Evolutionary conservation across 2,797 vertebrate genomes (phyloP).

Genomic region (Hylomyscus alleni): DNA sequence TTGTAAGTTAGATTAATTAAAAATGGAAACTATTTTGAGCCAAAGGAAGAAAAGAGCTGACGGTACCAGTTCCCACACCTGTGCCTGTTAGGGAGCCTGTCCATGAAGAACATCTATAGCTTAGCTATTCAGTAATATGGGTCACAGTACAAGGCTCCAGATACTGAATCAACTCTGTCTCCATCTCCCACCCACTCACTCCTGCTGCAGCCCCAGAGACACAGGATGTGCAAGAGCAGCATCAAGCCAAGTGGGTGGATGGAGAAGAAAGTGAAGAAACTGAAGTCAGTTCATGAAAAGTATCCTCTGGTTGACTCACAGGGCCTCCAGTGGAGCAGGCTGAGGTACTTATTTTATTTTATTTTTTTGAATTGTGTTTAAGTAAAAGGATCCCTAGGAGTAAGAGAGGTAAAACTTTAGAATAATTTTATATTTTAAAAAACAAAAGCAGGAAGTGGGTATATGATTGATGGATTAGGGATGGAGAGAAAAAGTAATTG

Average conservation of each 20-base stretch:
- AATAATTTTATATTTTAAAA: not conserved
- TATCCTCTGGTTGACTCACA: not conserved
- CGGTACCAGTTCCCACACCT: slow-evolving; percentile 66
- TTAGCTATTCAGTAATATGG: slow-evolving; percentile 73
- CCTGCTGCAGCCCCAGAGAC: slow-evolving; percentile 23
- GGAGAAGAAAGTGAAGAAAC: slow-evolving; percentile 76
- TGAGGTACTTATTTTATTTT: not conserved
- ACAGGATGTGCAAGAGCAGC: rapidly evolving
- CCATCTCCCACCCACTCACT: not conserved
- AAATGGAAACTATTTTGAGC: not conserved
- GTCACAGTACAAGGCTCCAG: slow-evolving; percentile 61
- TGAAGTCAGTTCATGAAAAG: slow-evolving; percentile 65
- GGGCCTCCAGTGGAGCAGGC: not conserved
- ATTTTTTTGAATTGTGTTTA: not conserved
- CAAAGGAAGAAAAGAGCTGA: not conserved
- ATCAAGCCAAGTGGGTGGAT: not conserved
- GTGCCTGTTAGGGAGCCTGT: slow-evolving; percentile 80
- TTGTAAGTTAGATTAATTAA: not conserved
- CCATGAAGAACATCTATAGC: slow-evolving; percentile 65
- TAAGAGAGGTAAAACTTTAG: not conserved
- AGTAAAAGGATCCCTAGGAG: not conserved
- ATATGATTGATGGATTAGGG: not conserved
- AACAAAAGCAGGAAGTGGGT: not conserved
- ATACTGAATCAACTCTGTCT: not conserved
- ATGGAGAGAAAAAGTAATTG: not conserved